A percentile compares a stretch with the other conserved stretches of the same genome.
Conservation (phyloP, 64 coral and sea anemone genomes). For the Actinia equina region DNA sequence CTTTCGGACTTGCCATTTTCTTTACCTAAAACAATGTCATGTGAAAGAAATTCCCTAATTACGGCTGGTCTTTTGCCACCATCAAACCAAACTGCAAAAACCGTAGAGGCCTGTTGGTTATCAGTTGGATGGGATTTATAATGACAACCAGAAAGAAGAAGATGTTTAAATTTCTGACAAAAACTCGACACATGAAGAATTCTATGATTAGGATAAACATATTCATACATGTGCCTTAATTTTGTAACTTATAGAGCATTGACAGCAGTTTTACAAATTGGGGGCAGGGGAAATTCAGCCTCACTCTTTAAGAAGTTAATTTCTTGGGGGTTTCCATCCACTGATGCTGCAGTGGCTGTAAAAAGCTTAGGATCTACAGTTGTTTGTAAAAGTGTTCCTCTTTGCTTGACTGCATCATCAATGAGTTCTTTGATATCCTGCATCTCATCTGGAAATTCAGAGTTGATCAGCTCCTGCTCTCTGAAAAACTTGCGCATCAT, state of each 20-base stretch:
- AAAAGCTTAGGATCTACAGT: constrained; percentile 19
- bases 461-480: constrained; percentile 22
- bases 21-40: constrained; percentile 1
- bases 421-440: too few relatives aligned
- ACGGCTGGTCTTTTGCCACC: constrained; percentile 29
- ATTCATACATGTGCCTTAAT: constrained; percentile 27
- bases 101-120: constrained; percentile 32
- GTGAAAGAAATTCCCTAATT: constrained; percentile 40
- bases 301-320: constrained; percentile 18
- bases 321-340: constrained; percentile 16
- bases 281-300: constrained; percentile 34
- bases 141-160: constrained; percentile 22
- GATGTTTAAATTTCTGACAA: constrained; percentile 29
- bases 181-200: constrained; percentile 26
- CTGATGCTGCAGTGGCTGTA: background rate
- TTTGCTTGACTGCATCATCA: too few relatives aligned
- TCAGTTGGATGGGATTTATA: constrained; percentile 5
- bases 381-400: constrained; percentile 45
- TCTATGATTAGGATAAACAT: constrained; percentile 19
- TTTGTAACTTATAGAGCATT: constrained; percentile 1
- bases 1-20: constrained; percentile 35
- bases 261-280: constrained; percentile 28
- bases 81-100: constrained; percentile 38
- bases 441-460: too few relatives aligned
- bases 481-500: constrained; percentile 54